A percentile compares a stretch with the other conserved stretches of the same genome.
Evolutionary conservation across 2,797 vertebrate genomes (phyloP).

Genomic region (Prionace glauca): DNA sequence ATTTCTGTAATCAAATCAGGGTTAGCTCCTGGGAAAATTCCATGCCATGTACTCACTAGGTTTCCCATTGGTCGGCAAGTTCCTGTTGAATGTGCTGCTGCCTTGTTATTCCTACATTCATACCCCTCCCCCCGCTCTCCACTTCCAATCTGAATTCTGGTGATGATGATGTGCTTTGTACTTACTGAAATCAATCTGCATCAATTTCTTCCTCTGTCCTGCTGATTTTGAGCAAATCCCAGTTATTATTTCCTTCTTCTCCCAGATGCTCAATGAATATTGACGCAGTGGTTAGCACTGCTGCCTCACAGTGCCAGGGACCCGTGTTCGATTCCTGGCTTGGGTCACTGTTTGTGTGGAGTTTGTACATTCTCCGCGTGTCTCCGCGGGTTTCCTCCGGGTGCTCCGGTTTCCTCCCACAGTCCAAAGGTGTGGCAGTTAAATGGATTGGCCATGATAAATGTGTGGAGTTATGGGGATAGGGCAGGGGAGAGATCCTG

Average conservation of each 20-base stretch:
- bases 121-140: neutral
- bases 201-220: neutral
- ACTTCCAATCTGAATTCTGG: neutral
- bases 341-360: no score
- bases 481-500: no score
- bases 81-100: neutral
- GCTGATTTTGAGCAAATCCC: neutral
- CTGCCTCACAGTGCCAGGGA: no score
- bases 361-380: no score
- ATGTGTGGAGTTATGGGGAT: no score
- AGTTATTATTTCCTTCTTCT: neutral
- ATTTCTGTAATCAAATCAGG: neutral
- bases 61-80: neutral
- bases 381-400: no score
- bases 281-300: no score
- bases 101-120: neutral
- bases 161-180: neutral
- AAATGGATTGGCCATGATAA: no score
- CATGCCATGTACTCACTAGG: neutral
- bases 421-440: no score
- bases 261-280: neutral
- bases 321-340: no score
- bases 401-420: no score
- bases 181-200: neutral
- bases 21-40: neutral